phyloP scores from a whole-genome alignment of 2,113 vertebrate species.

The Parus major region DNA sequence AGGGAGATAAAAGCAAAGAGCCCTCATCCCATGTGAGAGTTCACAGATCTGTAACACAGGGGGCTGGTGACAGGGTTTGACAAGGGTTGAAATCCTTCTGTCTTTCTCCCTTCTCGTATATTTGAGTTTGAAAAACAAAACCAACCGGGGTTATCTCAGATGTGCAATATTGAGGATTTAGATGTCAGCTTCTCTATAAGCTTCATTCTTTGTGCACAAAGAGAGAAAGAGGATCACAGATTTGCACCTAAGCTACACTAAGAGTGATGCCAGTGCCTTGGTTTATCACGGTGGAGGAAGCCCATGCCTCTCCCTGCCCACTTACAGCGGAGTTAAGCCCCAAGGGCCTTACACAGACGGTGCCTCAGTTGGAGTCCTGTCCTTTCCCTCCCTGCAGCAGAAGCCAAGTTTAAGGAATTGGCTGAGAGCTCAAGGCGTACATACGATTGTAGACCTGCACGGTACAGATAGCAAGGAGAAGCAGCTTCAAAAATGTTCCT shows the following conservation, averaged over 20 bases:
- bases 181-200: slow-evolving; percentile 26
- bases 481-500: neutral
- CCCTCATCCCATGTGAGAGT: slow-evolving; percentile 40
- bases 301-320: neutral
- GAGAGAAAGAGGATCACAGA: slow-evolving; percentile 30
- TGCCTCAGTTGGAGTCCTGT: neutral
- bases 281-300: neutral
- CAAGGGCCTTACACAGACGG: neutral
- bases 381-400: neutral
- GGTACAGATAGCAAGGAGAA: neutral
- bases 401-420: neutral
- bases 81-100: slow-evolving; percentile 27
- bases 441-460: neutral
- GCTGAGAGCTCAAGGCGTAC: neutral
- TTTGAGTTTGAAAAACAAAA: slow-evolving; percentile 48
- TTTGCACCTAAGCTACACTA: slow-evolving; percentile 27
- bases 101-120: neutral
- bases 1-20: slow-evolving; percentile 42
- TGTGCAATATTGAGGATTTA: slow-evolving; percentile 43
- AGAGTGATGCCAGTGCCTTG: neutral
- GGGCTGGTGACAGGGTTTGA: neutral
- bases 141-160: slow-evolving; percentile 27
- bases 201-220: slow-evolving; percentile 35
- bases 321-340: neutral
- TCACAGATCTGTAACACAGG: slow-evolving; percentile 22